These are phyloP conservation scores for Microtus richardsoni DNA, from an alignment of 2,113 vertebrate genomes.

Conservation along the genomic window DNA sequence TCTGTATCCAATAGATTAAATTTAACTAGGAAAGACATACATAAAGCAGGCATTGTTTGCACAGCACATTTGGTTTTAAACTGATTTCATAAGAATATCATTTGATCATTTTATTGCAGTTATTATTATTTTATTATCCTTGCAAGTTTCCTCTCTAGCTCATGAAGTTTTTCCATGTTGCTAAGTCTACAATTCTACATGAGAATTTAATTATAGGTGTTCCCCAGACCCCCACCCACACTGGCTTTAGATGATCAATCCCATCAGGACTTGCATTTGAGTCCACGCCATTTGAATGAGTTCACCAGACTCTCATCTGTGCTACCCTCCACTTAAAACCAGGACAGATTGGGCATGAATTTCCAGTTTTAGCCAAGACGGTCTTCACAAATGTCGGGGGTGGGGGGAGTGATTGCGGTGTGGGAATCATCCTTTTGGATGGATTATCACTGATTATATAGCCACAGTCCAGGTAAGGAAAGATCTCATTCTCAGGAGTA, in stretches of 20 bases:
- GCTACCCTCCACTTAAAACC: neutral
- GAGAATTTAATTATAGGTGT: neutral
- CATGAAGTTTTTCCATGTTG: neutral
- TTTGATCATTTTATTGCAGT: neutral
- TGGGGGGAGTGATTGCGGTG: too few species aligned
- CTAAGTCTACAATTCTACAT: neutral
- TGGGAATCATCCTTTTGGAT: neutral
- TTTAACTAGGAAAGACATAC: neutral
- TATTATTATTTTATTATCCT: neutral
- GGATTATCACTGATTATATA: neutral
- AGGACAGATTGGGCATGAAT: accelerated
- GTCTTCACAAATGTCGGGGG: neutral
- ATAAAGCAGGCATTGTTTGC: constrained; percentile 30
- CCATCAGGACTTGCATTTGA: neutral
- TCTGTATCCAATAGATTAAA: neutral
- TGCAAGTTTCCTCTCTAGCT: neutral
- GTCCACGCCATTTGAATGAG: neutral
- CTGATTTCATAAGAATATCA: neutral
- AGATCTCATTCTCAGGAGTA: neutral
- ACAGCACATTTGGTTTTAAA: neutral
- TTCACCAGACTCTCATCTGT: accelerated
- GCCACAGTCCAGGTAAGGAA: neutral
- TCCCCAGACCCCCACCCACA: too few species aligned
- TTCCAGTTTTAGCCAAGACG: neutral
- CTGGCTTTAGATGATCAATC: too few species aligned